These are phyloP conservation scores for Malthinus flaveolus DNA, from an alignment of 2,888 invertebrate species.

Conservation along the genomic window DNA sequence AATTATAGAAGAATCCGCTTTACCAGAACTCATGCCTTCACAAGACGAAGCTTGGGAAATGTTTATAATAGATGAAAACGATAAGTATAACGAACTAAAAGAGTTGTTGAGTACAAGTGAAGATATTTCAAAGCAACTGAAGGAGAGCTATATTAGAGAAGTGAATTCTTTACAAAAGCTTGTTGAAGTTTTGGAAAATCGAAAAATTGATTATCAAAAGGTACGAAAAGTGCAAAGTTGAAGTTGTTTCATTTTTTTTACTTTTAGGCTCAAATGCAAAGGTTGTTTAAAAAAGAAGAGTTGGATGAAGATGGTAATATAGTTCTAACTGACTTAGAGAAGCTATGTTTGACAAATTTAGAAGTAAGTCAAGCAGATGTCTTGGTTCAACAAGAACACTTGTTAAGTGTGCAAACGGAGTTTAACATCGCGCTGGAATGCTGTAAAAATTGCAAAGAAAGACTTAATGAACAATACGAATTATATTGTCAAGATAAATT, in stretches of 20 bases:
- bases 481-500: conserved; percentile 41
- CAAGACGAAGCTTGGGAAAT: conserved; percentile 36
- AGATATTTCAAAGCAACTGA: conserved; percentile 28
- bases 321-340: conserved; percentile 23
- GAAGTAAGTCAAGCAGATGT: conserved; percentile 33
- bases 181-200: conserved; percentile 28
- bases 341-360: conserved; percentile 28
- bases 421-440: conserved; percentile 42
- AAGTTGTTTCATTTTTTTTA: background rate
- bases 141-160: conserved; percentile 33
- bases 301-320: conserved; percentile 21
- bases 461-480: conserved; percentile 43
- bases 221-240: conserved; percentile 12
- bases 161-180: conserved; percentile 31
- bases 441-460: conserved; percentile 39
- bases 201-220: conserved; percentile 35
- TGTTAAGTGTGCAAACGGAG: conserved; percentile 42
- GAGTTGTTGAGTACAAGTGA: conserved; percentile 30
- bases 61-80: conserved; percentile 31
- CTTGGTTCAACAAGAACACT: conserved; percentile 43
- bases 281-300: conserved; percentile 21
- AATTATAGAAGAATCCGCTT: conserved; percentile 15
- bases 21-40: conserved; percentile 32
- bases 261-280: conserved; percentile 27
- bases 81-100: conserved; percentile 29